A percentile compares a stretch with the other conserved stretches of the same genome.
Conservation (phyloP, 2,888 invertebrate species). For the Orthosia cruda region DNA sequence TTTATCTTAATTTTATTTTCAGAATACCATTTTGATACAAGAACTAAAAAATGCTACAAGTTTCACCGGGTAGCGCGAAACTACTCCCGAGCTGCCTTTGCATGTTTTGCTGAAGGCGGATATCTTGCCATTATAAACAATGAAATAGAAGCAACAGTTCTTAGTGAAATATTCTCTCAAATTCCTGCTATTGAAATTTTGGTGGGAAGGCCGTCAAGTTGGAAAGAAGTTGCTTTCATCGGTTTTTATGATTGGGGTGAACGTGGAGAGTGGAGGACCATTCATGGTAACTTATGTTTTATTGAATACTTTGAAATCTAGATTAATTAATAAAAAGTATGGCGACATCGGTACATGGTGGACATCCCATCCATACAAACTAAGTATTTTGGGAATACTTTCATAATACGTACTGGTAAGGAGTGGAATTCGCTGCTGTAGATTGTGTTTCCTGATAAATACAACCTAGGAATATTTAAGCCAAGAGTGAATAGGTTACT, state of each 20-base stretch:
- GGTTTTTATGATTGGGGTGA: slow-evolving; percentile 75
- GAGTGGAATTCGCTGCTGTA: too few species aligned
- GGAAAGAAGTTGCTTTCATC: slow-evolving; percentile 68
- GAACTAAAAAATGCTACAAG: slow-evolving; percentile 80
- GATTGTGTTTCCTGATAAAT: too few species aligned
- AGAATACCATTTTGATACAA: slow-evolving; percentile 73
- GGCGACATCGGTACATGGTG: too few species aligned
- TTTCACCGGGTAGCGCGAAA: slow-evolving; percentile 74
- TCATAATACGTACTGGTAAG: neutral
- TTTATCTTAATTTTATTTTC: slow-evolving; percentile 13
- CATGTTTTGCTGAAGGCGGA: slow-evolving; percentile 78
- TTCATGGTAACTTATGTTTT: slow-evolving; percentile 68
- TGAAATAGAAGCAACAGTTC: slow-evolving; percentile 68
- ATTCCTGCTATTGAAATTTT: slow-evolving; percentile 59
- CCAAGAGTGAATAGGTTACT: too few species aligned
- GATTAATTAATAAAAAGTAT: too few species aligned
- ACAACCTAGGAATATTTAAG: too few species aligned
- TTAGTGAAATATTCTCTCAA: slow-evolving; percentile 69
- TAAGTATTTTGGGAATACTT: too few species aligned
- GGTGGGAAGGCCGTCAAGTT: slow-evolving; percentile 40
- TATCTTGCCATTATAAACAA: slow-evolving; percentile 79
- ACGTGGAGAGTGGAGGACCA: slow-evolving; percentile 74
- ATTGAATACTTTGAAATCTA: neutral
- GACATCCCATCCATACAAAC: too few species aligned
- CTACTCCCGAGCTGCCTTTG: slow-evolving; percentile 77